Conservation (phyloP, 2,888 invertebrate species). For the Pachycephus smyrnensis region DNA sequence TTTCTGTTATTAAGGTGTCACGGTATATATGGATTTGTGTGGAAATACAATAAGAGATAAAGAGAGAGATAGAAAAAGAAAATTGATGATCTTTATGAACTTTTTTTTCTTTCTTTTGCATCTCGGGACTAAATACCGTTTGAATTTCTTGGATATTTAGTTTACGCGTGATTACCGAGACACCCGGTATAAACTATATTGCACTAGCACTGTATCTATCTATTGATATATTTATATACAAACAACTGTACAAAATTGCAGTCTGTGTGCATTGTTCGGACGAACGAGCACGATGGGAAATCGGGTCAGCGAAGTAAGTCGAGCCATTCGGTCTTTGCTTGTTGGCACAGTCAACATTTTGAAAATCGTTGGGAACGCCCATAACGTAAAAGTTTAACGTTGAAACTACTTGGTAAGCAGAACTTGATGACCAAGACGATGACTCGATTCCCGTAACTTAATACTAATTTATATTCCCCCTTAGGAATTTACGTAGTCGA, state of each 20-base stretch:
- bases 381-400: not conserved
- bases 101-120: not conserved
- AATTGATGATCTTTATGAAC: not conserved
- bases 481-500: not conserved
- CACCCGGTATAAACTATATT: not conserved
- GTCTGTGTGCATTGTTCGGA: slow-evolving; percentile 38
- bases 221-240: slow-evolving; percentile 8
- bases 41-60: not conserved
- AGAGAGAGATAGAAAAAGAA: not conserved
- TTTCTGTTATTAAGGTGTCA: not conserved
- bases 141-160: not conserved
- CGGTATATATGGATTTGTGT: not conserved
- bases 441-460: not conserved
- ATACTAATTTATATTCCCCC: not conserved
- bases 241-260: slow-evolving; percentile 48
- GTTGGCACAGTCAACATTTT: not conserved
- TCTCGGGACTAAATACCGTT: not conserved
- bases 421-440: not conserved
- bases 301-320: slow-evolving; percentile 3
- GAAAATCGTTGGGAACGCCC: not conserved
- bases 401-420: not conserved
- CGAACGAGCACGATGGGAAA: slow-evolving; percentile 11
- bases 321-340: not conserved
- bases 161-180: not conserved
- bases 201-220: not conserved